Evolutionary conservation across 2,113 vertebrate genomes (phyloP), one percentile per base, ranked within the genome.

Genomic region (Meleagris gallopavo): DNA sequence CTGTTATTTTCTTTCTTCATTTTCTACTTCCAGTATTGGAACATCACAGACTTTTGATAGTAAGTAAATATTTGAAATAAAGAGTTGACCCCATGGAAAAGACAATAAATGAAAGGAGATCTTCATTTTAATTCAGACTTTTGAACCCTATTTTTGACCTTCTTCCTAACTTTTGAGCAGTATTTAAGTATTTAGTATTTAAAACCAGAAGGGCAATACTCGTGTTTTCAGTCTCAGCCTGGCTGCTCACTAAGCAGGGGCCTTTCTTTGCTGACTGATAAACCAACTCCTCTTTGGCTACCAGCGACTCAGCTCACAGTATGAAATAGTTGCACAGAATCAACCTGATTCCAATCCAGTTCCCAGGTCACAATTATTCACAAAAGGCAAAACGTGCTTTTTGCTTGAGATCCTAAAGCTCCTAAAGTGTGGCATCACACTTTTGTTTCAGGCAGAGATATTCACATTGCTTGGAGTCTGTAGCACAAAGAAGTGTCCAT

Each of bases 181-280:
- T 41, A 15, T 41, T 41, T 41, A 14, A 41, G 41, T 54, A 34
- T 7, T 66, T 32, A 29, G 3, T 15, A n/a, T n/a, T 76, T 58
- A 55, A 52, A 65, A 19, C 43, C 2, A 50, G 25, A 36, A 72
- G 58, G 9, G 2, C 8, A 3, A 48, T 77, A 8, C 3, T n/a
- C 65, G 7, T 4, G 5, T 0, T 60, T 90, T 69, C 41, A 41
- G 1, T 24, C 2, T 3, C 36, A 40, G 2, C 54, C 58, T 8
- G 3, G 4, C 10, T 1, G 2, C 17, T 45, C 5, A 16, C 9
- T 60, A 22, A 43, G 20, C 24, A 73, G 2, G 2, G 5, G 5
- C 13, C 3, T 32, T 54, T 45, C 43, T 38, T 60, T 41, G 3
- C 22, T 20, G 67, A 14, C 65, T 41, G 8, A 54, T 67, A 73